Percentiles rank a stretch among this genome's conserved stretches.
Conservation (phyloP, 2,888 invertebrate species). For the Eledona agricola region DNA sequence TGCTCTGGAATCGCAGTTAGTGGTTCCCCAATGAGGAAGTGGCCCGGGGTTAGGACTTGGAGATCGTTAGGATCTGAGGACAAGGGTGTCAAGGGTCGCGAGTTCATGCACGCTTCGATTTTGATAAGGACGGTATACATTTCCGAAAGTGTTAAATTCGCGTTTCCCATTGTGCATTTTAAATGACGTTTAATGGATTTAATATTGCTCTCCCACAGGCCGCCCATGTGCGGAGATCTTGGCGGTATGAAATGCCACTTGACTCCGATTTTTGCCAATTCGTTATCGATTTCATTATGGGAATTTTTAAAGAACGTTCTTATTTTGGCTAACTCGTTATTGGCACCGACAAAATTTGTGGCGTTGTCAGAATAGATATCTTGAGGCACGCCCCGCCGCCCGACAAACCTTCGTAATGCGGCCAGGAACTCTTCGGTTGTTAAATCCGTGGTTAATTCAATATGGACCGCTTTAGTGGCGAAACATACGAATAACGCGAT, state of each 20-base stretch:
- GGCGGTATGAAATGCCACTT: slow-evolving; percentile 53
- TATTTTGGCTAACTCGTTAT: slow-evolving; percentile 21
- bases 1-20: slow-evolving; percentile 39
- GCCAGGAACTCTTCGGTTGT: slow-evolving; percentile 2
- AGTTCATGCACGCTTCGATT: slow-evolving; percentile 49
- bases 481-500: slow-evolving; percentile 35
- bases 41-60: slow-evolving; percentile 45
- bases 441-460: slow-evolving; percentile 42
- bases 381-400: slow-evolving; percentile 41
- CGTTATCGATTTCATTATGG: neutral
- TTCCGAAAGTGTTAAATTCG: slow-evolving; percentile 17
- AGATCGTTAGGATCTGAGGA: slow-evolving; percentile 45
- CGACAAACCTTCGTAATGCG: slow-evolving; percentile 42
- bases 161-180: slow-evolving; percentile 13
- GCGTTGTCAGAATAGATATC: slow-evolving; percentile 42
- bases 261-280: slow-evolving; percentile 11
- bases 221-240: slow-evolving; percentile 50
- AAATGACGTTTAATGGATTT: slow-evolving; percentile 40
- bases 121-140: slow-evolving; percentile 17
- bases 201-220: slow-evolving; percentile 53
- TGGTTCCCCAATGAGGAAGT: slow-evolving; percentile 45
- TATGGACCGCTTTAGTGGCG: slow-evolving; percentile 43
- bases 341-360: slow-evolving; percentile 29
- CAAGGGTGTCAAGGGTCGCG: slow-evolving; percentile 45
- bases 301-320: neutral